phyloP scores from a whole-genome alignment of 2,113 vertebrate species.

The Pseudopodoces humilis region DNA sequence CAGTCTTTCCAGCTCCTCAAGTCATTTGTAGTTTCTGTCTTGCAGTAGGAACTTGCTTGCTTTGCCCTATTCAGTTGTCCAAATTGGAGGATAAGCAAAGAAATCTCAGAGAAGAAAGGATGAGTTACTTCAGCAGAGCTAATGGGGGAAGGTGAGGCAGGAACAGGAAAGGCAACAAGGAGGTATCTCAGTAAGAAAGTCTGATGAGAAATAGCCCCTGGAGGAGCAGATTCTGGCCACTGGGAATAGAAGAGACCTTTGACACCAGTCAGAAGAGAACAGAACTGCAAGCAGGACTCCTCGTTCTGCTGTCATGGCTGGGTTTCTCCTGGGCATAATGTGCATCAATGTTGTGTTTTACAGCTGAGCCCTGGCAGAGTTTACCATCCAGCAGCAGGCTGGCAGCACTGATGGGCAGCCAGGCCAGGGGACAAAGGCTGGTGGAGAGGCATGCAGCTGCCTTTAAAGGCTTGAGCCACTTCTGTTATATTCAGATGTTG shows the following conservation, averaged over 20 bases:
- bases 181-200: background rate
- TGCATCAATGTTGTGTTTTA: background rate
- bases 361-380: background rate
- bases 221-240: background rate
- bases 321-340: background rate
- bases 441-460: background rate
- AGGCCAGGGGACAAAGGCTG: background rate
- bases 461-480: background rate
- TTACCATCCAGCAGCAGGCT: background rate
- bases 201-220: background rate
- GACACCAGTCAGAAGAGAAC: background rate
- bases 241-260: background rate
- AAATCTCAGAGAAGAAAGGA: background rate
- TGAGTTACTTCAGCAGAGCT: background rate
- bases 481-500: background rate
- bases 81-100: background rate
- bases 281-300: background rate
- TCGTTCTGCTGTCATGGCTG: rapidly evolving
- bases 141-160: background rate
- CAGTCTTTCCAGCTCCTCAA: background rate
- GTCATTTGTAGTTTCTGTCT: background rate
- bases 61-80: background rate
- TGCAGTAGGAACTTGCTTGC: background rate
- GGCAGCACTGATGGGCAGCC: rapidly evolving
- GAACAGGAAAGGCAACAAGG: background rate